Conservation (phyloP, 2,113 vertebrate genomes). For the Cochlearius cochlearius region DNA sequence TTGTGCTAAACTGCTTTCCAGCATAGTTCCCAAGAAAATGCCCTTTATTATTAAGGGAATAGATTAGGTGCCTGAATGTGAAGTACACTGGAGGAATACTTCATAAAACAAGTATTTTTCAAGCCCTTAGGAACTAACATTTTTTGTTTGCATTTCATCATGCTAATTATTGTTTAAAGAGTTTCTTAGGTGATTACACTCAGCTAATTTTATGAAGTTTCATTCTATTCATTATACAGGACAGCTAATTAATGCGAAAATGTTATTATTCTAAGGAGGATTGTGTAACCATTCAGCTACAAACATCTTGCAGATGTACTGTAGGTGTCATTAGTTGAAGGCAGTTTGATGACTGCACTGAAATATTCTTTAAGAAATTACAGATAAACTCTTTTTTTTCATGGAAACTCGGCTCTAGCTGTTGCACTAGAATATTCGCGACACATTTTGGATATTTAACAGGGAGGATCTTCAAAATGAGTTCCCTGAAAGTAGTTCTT, state of each 20-base stretch:
- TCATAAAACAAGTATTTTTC: slow-evolving; percentile 47
- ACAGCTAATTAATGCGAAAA: slow-evolving; percentile 67
- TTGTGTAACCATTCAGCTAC: slow-evolving; percentile 15
- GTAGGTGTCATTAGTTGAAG: slow-evolving; percentile 60
- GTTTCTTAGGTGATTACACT: slow-evolving; percentile 53
- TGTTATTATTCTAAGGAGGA: slow-evolving; percentile 43
- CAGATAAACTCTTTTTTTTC: neutral
- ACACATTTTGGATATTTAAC: slow-evolving; percentile 48
- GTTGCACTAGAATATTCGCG: slow-evolving; percentile 13
- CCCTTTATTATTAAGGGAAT: slow-evolving; percentile 55
- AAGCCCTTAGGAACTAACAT: slow-evolving; percentile 23
- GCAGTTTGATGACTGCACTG: slow-evolving; percentile 50
- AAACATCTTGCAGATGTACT: slow-evolving; percentile 17
- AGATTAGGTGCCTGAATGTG: slow-evolving; percentile 23
- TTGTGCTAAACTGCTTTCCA: slow-evolving; percentile 33
- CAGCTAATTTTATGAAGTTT: slow-evolving; percentile 52
- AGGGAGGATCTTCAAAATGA: slow-evolving; percentile 29
- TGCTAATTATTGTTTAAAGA: slow-evolving; percentile 62
- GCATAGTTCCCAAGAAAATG: slow-evolving; percentile 21
- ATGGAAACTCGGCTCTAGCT: slow-evolving; percentile 11
- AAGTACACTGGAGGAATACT: slow-evolving; percentile 31
- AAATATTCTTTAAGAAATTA: slow-evolving; percentile 35
- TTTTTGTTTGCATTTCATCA: slow-evolving; percentile 63
- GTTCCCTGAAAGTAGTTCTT: slow-evolving; percentile 20
- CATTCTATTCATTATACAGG: slow-evolving; percentile 55